Evolutionary conservation across 1,140 invertebrate species (phyloP).

Genomic region (Drosophila mayri): DNA sequence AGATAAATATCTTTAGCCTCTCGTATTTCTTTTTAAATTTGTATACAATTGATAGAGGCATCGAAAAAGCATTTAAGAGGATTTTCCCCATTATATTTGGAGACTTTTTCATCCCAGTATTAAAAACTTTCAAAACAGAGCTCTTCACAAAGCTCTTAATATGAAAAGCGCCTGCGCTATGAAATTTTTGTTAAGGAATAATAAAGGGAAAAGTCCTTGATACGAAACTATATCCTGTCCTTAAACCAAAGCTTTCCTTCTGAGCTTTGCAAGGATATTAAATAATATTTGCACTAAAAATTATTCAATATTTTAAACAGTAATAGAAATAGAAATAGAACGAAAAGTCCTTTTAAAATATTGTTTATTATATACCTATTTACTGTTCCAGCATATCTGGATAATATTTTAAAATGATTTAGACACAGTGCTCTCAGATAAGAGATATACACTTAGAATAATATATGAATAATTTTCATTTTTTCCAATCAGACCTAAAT

Average conservation of each 20-base stretch:
- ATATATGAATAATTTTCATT: background rate
- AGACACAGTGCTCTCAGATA: background rate
- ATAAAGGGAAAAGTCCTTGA: constrained; percentile 1
- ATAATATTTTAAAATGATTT: background rate
- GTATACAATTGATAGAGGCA: too few relatives aligned
- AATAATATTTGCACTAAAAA: background rate
- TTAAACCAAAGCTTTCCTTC: constrained; percentile 20
- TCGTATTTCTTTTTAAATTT: background rate
- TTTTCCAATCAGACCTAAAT: background rate
- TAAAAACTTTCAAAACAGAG: constrained; percentile 1
- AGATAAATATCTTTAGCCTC: too few relatives aligned
- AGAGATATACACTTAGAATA: background rate
- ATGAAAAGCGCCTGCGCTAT: constrained; percentile 1
- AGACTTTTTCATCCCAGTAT: constrained; percentile 35
- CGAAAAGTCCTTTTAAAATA: background rate
- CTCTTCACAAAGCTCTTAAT: background rate
- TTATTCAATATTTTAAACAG: background rate
- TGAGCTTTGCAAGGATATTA: constrained; percentile 1
- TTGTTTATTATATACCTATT: background rate
- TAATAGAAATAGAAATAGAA: too few relatives aligned
- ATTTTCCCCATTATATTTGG: background rate
- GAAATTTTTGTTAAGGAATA: background rate
- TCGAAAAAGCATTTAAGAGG: background rate
- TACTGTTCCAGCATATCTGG: too few relatives aligned
- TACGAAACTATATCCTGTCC: constrained; percentile 6